phyloP scores from a whole-genome alignment of 2,113 vertebrate genomes.

The Henicopernis longicauda region DNA sequence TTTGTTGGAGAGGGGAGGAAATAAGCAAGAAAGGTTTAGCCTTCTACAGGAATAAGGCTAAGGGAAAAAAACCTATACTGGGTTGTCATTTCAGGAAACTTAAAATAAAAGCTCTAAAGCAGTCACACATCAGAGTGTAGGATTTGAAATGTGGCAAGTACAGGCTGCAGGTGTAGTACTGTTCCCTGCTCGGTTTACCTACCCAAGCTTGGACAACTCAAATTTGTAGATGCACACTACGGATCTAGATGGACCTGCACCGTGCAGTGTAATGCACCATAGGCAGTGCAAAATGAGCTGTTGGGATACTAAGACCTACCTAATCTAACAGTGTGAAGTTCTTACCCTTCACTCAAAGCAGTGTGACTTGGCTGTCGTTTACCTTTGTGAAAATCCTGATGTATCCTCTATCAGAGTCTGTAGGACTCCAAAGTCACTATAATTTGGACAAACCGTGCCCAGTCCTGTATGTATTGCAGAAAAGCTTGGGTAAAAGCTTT shows the following conservation, averaged over 20 bases:
- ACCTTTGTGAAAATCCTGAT: neutral
- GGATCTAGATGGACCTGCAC: neutral
- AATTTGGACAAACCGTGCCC: neutral
- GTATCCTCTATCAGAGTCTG: neutral
- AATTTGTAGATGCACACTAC: neutral
- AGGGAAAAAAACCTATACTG: neutral
- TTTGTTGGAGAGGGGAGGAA: neutral
- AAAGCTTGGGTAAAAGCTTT: neutral
- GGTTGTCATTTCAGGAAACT: neutral
- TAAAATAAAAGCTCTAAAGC: neutral
- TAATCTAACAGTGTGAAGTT: neutral
- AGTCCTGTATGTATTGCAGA: neutral
- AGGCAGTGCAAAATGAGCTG: neutral
- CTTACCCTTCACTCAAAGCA: neutral
- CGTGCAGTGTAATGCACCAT: neutral
- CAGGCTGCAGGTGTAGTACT: neutral
- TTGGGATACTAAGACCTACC: neutral
- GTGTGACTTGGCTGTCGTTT: fast-evolving
- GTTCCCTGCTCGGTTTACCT: neutral
- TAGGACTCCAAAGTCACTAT: neutral
- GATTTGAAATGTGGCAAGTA: neutral
- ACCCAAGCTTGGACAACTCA: neutral
- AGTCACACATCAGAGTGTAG: neutral
- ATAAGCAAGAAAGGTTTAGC: neutral
- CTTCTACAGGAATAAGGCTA: neutral